A percentile compares a stretch with the other conserved stretches of the same genome.
phyloP scores from a whole-genome alignment of 64 coral and sea anemone genomes.

The Montipora cactus region DNA sequence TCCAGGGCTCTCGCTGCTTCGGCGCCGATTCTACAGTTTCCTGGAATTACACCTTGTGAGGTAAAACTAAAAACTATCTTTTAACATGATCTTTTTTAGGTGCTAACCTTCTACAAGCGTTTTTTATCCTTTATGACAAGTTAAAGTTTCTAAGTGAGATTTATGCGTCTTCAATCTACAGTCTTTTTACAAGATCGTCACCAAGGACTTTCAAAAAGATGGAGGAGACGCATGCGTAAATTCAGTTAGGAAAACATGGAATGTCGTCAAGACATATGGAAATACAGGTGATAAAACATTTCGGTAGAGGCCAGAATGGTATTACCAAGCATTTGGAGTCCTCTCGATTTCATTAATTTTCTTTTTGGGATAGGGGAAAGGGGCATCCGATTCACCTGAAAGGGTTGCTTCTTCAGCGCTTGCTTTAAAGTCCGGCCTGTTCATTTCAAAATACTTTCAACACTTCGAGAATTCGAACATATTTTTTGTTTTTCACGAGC shows the following conservation, averaged over 20 bases:
- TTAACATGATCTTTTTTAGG: no score
- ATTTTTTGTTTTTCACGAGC: no score
- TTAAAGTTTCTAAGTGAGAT: background rate
- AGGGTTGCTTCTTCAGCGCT: no score
- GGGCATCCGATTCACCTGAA: no score
- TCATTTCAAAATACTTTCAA: no score
- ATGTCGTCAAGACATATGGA: constrained; percentile 68
- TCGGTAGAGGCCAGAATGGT: background rate
- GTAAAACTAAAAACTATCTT: constrained; percentile 31
- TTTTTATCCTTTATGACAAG: background rate
- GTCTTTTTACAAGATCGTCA: constrained; percentile 90
- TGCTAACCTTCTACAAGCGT: no score
- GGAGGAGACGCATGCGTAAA: constrained; percentile 86
- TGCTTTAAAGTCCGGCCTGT: no score
- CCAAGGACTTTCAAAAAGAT: constrained; percentile 80
- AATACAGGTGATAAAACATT: constrained; percentile 67
- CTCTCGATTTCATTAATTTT: no score
- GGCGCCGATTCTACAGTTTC: constrained; percentile 90
- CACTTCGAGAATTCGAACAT: no score
- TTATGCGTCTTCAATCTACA: background rate
- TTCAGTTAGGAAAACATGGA: constrained; percentile 90
- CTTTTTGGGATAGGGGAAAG: no score
- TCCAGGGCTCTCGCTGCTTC: constrained; percentile 87
- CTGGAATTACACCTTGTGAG: constrained; percentile 85
- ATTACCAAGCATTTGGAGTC: no score